These are phyloP conservation scores for Maccullochella peelii DNA, from an alignment of 2,113 vertebrate genomes.

Conservation along the genomic window DNA sequence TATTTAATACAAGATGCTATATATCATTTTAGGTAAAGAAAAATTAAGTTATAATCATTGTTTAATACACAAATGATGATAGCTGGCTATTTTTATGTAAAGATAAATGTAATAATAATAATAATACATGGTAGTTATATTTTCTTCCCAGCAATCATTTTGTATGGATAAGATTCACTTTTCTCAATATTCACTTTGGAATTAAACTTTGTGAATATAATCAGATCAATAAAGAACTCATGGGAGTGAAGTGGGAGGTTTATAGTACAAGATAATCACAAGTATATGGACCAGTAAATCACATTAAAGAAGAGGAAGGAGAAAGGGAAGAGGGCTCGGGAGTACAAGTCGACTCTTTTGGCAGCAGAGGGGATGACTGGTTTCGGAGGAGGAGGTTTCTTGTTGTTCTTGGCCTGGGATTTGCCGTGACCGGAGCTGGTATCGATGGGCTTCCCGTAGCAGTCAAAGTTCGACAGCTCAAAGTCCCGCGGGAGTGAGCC, in stretches of 20 bases:
- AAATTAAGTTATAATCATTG: conserved; percentile 1
- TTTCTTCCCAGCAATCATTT: conserved; percentile 27
- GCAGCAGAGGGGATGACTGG: conserved; percentile 97
- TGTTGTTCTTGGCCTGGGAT: conserved; percentile 93
- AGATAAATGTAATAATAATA: conserved; percentile 53
- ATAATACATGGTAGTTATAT: conserved; percentile 12
- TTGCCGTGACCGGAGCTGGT: conserved; percentile 86
- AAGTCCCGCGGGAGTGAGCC: conserved; percentile 98
- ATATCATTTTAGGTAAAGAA: conserved; percentile 41
- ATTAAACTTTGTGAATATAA: conserved; percentile 5
- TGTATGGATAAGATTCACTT: conserved; percentile 10
- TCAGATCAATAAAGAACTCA: conserved; percentile 26
- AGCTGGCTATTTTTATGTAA: conserved; percentile 14
- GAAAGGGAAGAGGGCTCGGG: conserved; percentile 97
- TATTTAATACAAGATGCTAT: conserved; percentile 42
- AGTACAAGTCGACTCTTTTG: conserved; percentile 95
- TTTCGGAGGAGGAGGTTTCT: conserved; percentile 94
- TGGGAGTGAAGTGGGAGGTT: neutral
- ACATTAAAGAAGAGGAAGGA: conserved; percentile 99
- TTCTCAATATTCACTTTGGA: conserved; percentile 36
- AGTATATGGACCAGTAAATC: conserved; percentile 98
- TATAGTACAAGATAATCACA: conserved; percentile 85
- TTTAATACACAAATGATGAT: conserved; percentile 42
- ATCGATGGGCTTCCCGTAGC: conserved; percentile 97
- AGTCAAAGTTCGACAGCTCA: conserved; percentile 99